These are phyloP conservation scores for Temnothorax longispinosus DNA, from an alignment of 1,140 invertebrate genomes.

Conservation along the genomic window DNA sequence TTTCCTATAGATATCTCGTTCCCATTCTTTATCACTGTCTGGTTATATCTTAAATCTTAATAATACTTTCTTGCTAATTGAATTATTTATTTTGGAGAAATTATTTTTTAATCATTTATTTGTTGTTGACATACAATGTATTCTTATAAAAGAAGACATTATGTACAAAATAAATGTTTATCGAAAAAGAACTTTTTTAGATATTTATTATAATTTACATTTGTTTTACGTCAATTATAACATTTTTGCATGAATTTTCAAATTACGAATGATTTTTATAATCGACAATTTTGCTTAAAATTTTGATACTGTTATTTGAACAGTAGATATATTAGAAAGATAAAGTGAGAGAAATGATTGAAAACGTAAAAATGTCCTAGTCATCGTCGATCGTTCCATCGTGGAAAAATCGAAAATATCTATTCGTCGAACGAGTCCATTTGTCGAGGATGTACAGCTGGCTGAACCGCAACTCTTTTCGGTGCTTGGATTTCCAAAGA, in stretches of 20 bases:
- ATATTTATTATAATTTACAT: not conserved
- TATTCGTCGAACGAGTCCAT: conserved; percentile 63
- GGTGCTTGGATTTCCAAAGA: not conserved
- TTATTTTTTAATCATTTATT: not conserved
- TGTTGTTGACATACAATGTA: not conserved
- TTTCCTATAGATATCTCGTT: not conserved
- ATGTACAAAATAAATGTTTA: no score
- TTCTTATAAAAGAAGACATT: not conserved
- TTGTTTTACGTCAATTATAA: not conserved
- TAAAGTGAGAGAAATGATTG: not conserved
- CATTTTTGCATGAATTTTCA: not conserved
- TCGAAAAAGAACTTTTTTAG: no score
- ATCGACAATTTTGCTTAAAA: not conserved
- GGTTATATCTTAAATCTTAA: not conserved
- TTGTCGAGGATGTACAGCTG: conserved; percentile 58
- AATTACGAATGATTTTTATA: not conserved
- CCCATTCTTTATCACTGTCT: not conserved
- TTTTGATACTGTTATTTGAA: not conserved
- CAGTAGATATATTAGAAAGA: not conserved
- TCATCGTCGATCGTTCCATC: conserved; percentile 37
- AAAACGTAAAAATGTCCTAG: conserved; percentile 9
- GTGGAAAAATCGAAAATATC: conserved; percentile 54
- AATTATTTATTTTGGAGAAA: not conserved
- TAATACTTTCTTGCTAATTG: not conserved
- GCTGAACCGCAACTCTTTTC: conserved; percentile 42